Evolutionary conservation across 2,888 invertebrate genomes (phyloP).

Genomic region (Eristalis arbustorum): DNA sequence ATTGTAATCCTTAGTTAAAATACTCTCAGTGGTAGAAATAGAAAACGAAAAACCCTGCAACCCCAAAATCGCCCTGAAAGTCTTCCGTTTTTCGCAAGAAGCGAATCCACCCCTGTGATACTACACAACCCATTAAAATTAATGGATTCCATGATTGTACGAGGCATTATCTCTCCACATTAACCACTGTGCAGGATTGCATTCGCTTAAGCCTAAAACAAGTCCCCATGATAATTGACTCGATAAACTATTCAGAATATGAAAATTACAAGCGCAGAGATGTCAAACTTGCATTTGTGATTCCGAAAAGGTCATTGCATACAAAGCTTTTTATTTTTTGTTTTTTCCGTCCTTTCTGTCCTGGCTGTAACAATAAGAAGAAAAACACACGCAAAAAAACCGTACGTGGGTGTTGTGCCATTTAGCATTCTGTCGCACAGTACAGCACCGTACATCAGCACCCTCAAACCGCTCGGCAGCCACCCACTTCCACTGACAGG

Average conservation of each 20-base stretch:
- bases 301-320: slow-evolving; percentile 64
- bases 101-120: slow-evolving; percentile 29
- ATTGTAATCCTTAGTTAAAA: too few relatives aligned
- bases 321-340: slow-evolving; percentile 5
- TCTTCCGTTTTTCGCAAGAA: not conserved
- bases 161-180: slow-evolving; percentile 8
- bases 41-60: not conserved
- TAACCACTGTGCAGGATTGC: slow-evolving; percentile 2
- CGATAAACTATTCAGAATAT: slow-evolving; percentile 52
- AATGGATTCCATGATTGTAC: not conserved
- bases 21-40: too few relatives aligned
- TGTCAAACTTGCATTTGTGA: slow-evolving; percentile 37
- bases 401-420: slow-evolving; percentile 14
- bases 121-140: not conserved
- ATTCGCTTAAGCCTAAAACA: slow-evolving; percentile 36
- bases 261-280: slow-evolving; percentile 37
- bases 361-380: not conserved
- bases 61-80: not conserved
- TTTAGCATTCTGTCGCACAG: slow-evolving; percentile 38
- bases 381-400: not conserved
- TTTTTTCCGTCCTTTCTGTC: not conserved
- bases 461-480: not conserved
- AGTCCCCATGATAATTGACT: slow-evolving; percentile 50
- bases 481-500: slow-evolving; percentile 34
- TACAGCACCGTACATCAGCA: not conserved